A percentile compares a stretch with the other conserved stretches of the same genome.
Evolutionary conservation across 2,888 invertebrate genomes (phyloP).

Genomic region (Sarcophaga carnaria): DNA sequence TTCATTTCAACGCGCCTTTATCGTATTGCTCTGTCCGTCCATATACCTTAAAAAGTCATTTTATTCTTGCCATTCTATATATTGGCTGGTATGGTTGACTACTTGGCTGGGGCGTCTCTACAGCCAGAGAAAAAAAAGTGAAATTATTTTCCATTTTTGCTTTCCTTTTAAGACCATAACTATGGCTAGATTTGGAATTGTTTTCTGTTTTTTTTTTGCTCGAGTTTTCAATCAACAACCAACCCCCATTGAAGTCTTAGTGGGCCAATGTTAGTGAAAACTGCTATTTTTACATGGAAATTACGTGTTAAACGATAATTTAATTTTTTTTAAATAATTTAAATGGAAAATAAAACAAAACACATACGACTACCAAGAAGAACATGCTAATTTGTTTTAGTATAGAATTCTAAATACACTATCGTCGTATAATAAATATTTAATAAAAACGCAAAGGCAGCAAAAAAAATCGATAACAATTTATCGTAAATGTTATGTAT

Average conservation of each 20-base stretch:
- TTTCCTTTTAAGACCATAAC: neutral
- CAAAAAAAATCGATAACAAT: slow-evolving; percentile 53
- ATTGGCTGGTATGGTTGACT: neutral
- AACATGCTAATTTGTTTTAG: slow-evolving; percentile 39
- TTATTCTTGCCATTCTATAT: neutral
- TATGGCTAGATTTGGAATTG: neutral
- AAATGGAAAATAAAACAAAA: slow-evolving; percentile 37
- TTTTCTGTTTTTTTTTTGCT: slow-evolving; percentile 2
- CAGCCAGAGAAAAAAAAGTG: slow-evolving; percentile 46
- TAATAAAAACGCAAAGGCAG: neutral
- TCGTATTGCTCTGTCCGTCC: too few species aligned
- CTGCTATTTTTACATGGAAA: slow-evolving; percentile 57
- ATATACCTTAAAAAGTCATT: neutral
- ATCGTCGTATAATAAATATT: slow-evolving; percentile 9
- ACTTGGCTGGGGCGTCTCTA: slow-evolving; percentile 14
- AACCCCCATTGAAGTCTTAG: slow-evolving; percentile 51
- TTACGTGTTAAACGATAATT: slow-evolving; percentile 66
- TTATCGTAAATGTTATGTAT: neutral
- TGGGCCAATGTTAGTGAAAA: slow-evolving; percentile 69
- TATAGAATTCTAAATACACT: neutral
- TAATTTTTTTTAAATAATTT: neutral
- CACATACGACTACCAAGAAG: slow-evolving; percentile 18
- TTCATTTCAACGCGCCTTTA: neutral
- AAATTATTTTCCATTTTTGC: slow-evolving; percentile 41
- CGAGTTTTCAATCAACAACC: slow-evolving; percentile 10